A percentile compares a stretch with the other conserved stretches of the same genome.
Conservation (phyloP, 2,113 vertebrate species). For the Hypocryptadius cinnamomeus region DNA sequence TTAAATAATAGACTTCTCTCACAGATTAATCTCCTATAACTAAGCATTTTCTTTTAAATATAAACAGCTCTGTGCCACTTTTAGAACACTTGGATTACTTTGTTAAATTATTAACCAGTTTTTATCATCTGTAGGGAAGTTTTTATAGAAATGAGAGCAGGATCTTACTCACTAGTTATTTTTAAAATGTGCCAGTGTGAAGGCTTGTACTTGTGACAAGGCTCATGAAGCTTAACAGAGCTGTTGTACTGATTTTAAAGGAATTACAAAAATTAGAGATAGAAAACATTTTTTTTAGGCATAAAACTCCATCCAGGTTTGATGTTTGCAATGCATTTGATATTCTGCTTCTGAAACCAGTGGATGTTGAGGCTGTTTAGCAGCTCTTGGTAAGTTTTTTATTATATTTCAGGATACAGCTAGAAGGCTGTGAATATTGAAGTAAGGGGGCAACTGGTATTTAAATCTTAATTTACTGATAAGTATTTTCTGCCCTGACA, state of each 20-base stretch:
- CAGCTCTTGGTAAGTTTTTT: not conserved
- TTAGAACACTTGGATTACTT: slow-evolving; percentile 46
- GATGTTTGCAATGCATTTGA: not conserved
- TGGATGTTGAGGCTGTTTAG: not conserved
- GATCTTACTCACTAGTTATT: slow-evolving; percentile 59
- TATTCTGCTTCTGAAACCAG: not conserved
- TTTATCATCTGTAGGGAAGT: slow-evolving; percentile 32
- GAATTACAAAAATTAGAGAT: not conserved
- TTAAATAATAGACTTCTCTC: not conserved
- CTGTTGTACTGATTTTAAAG: not conserved
- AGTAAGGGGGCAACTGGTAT: not conserved
- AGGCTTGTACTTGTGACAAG: slow-evolving; percentile 27
- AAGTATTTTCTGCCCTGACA: not conserved
- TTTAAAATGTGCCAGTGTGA: slow-evolving; percentile 42
- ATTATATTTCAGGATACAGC: not conserved
- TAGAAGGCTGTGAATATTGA: not conserved
- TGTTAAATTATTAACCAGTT: slow-evolving; percentile 63
- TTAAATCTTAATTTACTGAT: not conserved
- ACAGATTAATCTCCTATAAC: slow-evolving; percentile 28
- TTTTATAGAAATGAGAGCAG: slow-evolving; percentile 56
- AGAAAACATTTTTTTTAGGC: not conserved
- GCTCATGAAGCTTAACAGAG: not conserved
- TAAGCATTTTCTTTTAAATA: slow-evolving; percentile 37
- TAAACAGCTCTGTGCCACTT: slow-evolving; percentile 2
- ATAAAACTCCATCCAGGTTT: not conserved